Conservation (phyloP, 1,140 invertebrate genomes). For the Tenebrio molitor region DNA sequence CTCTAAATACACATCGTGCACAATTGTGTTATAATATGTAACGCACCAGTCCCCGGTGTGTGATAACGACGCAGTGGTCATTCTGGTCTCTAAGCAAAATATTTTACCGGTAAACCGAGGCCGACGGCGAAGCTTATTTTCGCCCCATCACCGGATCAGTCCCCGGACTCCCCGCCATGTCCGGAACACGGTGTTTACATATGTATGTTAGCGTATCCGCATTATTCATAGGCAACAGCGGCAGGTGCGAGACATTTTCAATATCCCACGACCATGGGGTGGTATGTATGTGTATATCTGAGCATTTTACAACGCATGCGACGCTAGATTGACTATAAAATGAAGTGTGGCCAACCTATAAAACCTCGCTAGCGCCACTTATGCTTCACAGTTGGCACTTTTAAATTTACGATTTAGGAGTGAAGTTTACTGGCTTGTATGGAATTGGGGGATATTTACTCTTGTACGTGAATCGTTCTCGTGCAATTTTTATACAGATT, state of each 20-base stretch:
- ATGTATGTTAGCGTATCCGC: slow-evolving; percentile 28
- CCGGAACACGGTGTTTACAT: slow-evolving; percentile 36
- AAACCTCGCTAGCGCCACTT: slow-evolving; percentile 29
- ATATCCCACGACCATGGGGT: slow-evolving; percentile 26
- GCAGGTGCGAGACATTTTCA: slow-evolving; percentile 33
- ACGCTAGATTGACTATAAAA: slow-evolving; percentile 38
- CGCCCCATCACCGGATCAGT: slow-evolving; percentile 29
- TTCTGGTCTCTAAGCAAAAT: slow-evolving; percentile 25
- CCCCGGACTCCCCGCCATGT: slow-evolving; percentile 23
- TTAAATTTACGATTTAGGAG: slow-evolving; percentile 33
- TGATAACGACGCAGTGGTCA: slow-evolving; percentile 19
- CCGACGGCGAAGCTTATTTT: slow-evolving; percentile 15
- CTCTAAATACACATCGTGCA: slow-evolving; percentile 15
- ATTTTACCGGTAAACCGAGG: slow-evolving; percentile 15
- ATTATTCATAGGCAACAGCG: slow-evolving; percentile 25
- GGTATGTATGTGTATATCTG: slow-evolving; percentile 15
- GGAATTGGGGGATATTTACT: slow-evolving; percentile 28
- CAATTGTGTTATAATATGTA: slow-evolving; percentile 27
- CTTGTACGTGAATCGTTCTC: slow-evolving; percentile 32
- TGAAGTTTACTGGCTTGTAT: slow-evolving; percentile 27
- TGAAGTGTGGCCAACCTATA: slow-evolving; percentile 29
- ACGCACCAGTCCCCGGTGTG: slow-evolving; percentile 19
- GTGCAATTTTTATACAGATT: slow-evolving; percentile 32
- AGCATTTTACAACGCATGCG: slow-evolving; percentile 33
- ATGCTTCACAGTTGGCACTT: slow-evolving; percentile 33